Evolutionary conservation across 37 sponge, comb jelly and placozoan species (phyloP).

Genomic region (Spongilla lacustris): DNA sequence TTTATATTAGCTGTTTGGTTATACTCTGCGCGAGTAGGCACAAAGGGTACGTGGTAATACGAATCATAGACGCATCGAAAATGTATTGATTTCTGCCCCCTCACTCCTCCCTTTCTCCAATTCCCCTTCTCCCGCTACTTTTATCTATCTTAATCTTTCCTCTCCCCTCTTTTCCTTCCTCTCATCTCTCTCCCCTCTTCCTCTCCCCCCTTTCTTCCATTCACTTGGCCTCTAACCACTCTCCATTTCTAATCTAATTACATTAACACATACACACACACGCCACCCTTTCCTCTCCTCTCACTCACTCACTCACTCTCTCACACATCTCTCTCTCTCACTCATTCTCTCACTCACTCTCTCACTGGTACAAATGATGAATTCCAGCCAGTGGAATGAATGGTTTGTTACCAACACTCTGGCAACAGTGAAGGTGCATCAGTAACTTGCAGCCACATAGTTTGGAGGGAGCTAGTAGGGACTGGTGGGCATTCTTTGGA

Average conservation of each 20-base stretch:
- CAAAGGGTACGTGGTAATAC: neutral
- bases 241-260: no score
- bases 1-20: no score
- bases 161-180: neutral
- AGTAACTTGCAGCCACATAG: no score
- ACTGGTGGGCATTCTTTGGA: no score
- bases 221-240: neutral
- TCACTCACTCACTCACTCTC: neutral
- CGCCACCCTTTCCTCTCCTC: neutral
- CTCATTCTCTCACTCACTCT: neutral
- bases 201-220: neutral
- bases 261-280: no score
- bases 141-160: neutral
- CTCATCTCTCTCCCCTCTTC: neutral
- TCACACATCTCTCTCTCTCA: neutral
- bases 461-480: no score
- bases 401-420: no score
- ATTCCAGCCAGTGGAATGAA: no score
- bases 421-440: no score
- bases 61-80: no score
- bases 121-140: neutral
- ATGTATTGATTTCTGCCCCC: no score
- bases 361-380: no score
- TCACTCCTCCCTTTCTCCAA: neutral
- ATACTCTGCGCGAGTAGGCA: neutral